A percentile compares a stretch with the other conserved stretches of the same genome.
phyloP scores from a whole-genome alignment of 1,140 invertebrate species.

The Scylla paramamosain region DNA sequence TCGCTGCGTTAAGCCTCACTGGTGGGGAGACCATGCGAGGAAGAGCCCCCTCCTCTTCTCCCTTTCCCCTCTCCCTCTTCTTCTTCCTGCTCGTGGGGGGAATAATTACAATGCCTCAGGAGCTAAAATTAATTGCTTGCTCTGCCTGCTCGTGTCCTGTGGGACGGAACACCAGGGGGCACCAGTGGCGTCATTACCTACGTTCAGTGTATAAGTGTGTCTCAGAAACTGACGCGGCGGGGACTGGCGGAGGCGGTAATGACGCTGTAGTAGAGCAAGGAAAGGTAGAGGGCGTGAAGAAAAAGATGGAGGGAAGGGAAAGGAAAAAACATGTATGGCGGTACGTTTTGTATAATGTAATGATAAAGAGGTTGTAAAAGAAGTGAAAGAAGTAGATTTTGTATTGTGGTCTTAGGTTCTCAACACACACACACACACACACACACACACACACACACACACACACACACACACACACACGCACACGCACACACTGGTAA shows the following conservation, averaged over 20 bases:
- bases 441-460: too few species aligned
- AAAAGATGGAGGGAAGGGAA: background rate
- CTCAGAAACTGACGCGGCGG: background rate
- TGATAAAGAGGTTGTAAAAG: too few species aligned
- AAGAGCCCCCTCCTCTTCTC: too few species aligned
- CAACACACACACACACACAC: too few species aligned
- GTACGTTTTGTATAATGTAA: background rate
- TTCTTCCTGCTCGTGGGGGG: background rate
- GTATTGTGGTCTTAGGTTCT: too few species aligned
- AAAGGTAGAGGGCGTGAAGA: background rate
- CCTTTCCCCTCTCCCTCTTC: too few species aligned
- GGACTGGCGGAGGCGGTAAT: background rate
- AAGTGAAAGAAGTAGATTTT: too few species aligned
- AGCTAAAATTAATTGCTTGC: slow-evolving; percentile 3
- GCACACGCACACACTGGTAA: too few species aligned
- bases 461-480: too few species aligned
- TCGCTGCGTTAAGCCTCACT: background rate
- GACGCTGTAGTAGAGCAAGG: background rate
- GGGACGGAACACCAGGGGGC: background rate
- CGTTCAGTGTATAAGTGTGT: background rate
- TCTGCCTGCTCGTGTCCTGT: background rate
- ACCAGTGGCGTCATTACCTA: background rate
- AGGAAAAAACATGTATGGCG: background rate
- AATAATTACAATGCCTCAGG: background rate
- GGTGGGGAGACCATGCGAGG: too few species aligned